These are phyloP conservation scores for Galeopterus variegatus DNA, from an alignment of 2,113 vertebrate species.

Conservation along the genomic window DNA sequence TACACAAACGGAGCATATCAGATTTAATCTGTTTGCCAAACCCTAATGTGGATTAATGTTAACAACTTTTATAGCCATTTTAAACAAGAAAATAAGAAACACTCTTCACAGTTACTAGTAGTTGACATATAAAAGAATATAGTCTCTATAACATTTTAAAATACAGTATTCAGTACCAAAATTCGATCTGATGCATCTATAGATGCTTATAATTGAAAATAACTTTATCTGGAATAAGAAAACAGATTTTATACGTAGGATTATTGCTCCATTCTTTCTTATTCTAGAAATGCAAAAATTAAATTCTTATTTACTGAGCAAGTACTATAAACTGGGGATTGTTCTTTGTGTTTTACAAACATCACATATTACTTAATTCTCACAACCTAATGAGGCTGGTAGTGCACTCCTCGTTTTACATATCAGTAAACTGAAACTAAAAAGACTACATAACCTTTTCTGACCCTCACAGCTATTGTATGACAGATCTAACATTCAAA, in stretches of 20 bases:
- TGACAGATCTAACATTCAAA: neutral
- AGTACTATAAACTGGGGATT: neutral
- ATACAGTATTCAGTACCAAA: neutral
- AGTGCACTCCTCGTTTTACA: neutral
- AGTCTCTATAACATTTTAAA: slow-evolving; percentile 12
- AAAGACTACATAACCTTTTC: neutral
- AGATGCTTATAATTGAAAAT: neutral
- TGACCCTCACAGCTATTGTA: neutral
- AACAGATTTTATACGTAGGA: neutral
- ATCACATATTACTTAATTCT: neutral
- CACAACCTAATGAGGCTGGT: neutral
- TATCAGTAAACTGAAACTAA: neutral
- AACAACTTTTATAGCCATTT: slow-evolving; percentile 17
- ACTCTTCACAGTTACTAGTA: neutral
- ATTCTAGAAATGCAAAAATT: neutral
- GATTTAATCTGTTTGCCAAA: neutral
- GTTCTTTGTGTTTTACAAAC: neutral
- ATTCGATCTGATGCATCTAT: neutral
- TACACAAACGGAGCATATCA: neutral
- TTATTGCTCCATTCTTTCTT: neutral
- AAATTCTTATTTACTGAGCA: neutral
- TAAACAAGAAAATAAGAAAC: neutral
- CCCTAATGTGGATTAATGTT: neutral
- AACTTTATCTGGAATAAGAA: neutral
- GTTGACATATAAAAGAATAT: neutral